phyloP scores from a whole-genome alignment of 2,113 vertebrate genomes.

The Chauna torquata region DNA sequence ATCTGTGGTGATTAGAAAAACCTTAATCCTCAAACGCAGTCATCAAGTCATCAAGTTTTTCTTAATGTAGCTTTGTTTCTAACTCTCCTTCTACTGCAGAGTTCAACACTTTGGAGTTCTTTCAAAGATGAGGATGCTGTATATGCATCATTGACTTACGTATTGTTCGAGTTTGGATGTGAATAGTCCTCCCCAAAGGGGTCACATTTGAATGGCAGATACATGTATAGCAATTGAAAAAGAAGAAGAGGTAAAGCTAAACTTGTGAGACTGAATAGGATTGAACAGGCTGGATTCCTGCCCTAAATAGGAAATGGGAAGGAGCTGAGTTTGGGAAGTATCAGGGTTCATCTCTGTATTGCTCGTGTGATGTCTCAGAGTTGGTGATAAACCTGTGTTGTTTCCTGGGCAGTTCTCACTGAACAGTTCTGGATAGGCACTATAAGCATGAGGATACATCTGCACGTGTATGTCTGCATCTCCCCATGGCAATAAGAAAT shows the following conservation, averaged over 20 bases:
- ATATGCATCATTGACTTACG: not conserved
- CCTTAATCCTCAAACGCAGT: not conserved
- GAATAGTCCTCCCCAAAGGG: not conserved
- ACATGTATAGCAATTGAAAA: not conserved
- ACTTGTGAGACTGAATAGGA: not conserved
- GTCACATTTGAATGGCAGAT: not conserved
- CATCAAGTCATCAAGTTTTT: not conserved
- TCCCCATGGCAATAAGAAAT: not conserved
- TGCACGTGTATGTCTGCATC: not conserved
- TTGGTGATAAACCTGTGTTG: rapidly evolving
- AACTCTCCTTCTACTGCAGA: not conserved
- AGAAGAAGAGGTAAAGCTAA: not conserved
- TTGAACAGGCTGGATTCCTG: not conserved
- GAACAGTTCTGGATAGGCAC: not conserved
- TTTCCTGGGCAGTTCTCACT: not conserved
- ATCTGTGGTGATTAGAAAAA: not conserved
- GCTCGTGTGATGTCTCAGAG: not conserved
- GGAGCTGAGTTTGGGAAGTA: not conserved
- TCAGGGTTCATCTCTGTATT: not conserved
- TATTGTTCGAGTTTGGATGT: not conserved
- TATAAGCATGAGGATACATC: not conserved
- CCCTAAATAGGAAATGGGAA: not conserved
- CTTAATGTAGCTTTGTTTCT: not conserved
- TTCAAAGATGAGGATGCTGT: not conserved
- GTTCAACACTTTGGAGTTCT: not conserved